Base-by-base conservation (phyloP, 1,140 invertebrate species). In the Drosophila lini region DNA sequence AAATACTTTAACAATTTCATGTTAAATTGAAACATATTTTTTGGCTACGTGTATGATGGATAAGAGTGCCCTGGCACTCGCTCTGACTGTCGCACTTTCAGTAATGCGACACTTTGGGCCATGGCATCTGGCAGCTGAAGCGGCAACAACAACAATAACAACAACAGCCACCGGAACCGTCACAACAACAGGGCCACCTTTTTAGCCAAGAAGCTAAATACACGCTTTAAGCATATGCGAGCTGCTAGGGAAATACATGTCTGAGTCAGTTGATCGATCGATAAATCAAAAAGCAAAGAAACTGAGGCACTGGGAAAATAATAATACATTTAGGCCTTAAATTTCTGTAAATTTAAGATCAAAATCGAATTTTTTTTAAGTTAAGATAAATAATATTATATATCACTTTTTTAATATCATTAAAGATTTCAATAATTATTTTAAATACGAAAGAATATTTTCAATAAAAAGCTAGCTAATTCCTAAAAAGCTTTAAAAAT, bases 41-140 rank as follows among this genome's bases (percentile, higher is more conserved):
- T 36, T 36, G 4, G 13, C 15, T 22, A 8, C 4, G 34, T 53
- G 52, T 53, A 53, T 36, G 32, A 34, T 52, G 48, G 48, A 34
- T 52, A 52, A 41, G 34, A 42, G 52, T 50, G 25, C 13, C 15
- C 31, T 50, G 38, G 50, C 50, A 59, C 13, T 42, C 40, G 42
- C 45, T 38, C 40, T 42, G 38, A 48, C 48, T 70, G 68, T 65
- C 68, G 63, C 71, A 92, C 61, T 81, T 90, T 56, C 83, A 73
- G 81, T 88, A 92, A 91, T 86, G 83, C 70, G 91, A 83, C 71
- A 83, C 76, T 83, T 80, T 92, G 78, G 50, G 40, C 60, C 80
- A 65, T 53, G 69, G 59, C 44, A 67, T 78, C 69, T 78, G 78
- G 74, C 74, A 77, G 60, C 73, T 41, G 45, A 57, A 75, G 48